phyloP scores from a whole-genome alignment of 2,888 invertebrate species.

The Nymphalis c-album region DNA sequence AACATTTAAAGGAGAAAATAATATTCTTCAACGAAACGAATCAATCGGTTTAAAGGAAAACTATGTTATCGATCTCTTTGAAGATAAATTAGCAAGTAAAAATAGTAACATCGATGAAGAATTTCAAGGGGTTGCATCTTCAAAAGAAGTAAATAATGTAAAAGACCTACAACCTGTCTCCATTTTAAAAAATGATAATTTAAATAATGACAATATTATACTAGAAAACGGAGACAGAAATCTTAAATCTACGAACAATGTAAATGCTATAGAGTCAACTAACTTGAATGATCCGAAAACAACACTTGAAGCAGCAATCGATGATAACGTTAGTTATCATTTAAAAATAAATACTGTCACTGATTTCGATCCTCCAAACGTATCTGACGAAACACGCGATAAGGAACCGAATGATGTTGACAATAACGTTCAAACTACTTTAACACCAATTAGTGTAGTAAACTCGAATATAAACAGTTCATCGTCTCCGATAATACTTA shows the following conservation, averaged over 20 bases:
- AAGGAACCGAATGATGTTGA: slow-evolving; percentile 40
- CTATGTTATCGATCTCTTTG: slow-evolving; percentile 15
- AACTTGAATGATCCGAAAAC: slow-evolving; percentile 27
- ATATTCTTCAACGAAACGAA: slow-evolving; percentile 8
- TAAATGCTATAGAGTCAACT: slow-evolving; percentile 14
- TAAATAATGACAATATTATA: background rate
- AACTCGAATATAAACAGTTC: slow-evolving; percentile 48
- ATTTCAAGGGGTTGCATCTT: background rate
- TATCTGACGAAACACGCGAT: slow-evolving; percentile 40
- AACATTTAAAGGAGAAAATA: slow-evolving; percentile 29
- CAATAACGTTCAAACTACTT: slow-evolving; percentile 47
- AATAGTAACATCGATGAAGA: background rate
- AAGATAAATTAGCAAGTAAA: slow-evolving; percentile 10
- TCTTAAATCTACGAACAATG: slow-evolving; percentile 1
- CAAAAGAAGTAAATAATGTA: background rate
- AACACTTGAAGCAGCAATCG: slow-evolving; percentile 44
- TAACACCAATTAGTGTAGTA: slow-evolving; percentile 61
- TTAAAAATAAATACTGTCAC: slow-evolving; percentile 68
- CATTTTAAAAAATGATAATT: background rate
- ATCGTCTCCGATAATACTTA: slow-evolving; percentile 63
- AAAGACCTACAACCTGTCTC: background rate
- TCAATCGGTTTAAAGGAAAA: background rate
- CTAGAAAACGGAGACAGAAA: background rate
- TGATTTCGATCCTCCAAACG: slow-evolving; percentile 49
- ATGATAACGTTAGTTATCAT: slow-evolving; percentile 68